These are phyloP conservation scores for Temnothorax ravouxi DNA, from an alignment of 2,888 invertebrate species.

Conservation along the genomic window DNA sequence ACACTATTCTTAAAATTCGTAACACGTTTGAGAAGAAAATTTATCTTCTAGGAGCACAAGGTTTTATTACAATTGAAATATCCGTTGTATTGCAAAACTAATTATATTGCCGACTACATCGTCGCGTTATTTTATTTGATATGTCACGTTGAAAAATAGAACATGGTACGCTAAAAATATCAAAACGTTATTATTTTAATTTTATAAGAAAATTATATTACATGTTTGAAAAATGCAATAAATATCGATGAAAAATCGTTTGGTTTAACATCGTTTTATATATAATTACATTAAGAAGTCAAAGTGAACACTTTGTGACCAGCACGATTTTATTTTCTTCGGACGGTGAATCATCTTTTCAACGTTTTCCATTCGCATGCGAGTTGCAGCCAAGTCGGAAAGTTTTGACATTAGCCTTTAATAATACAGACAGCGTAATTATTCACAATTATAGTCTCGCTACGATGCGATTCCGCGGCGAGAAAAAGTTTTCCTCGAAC, in stretches of 20 bases:
- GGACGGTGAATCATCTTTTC: neutral
- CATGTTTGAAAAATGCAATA: neutral
- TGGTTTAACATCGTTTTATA: neutral
- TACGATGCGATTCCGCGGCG: neutral
- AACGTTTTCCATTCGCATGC: slow-evolving; percentile 30
- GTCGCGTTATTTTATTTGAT: neutral
- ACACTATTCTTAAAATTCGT: neutral
- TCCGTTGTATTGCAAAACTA: neutral
- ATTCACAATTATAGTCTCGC: slow-evolving; percentile 5
- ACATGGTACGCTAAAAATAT: neutral
- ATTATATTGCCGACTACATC: neutral
- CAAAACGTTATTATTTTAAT: neutral
- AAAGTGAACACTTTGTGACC: neutral
- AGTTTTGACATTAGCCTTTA: slow-evolving; percentile 27
- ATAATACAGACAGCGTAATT: slow-evolving; percentile 5
- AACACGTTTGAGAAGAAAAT: neutral
- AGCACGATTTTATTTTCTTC: neutral
- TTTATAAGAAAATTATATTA: neutral
- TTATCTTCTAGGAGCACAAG: neutral
- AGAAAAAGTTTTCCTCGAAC: slow-evolving; percentile 11
- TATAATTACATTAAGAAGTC: slow-evolving; percentile 3
- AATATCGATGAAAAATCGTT: neutral
- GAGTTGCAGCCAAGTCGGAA: slow-evolving; percentile 21
- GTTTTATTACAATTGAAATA: neutral
- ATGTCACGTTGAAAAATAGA: neutral